phyloP scores from a whole-genome alignment of 2,113 vertebrate species.

The Sus scrofa region T2T-Sscrofa CM000812.6:128150501-128151000 shows the following conservation, averaged over 20 bases:
- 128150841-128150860: constrained; percentile 67
- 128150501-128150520: constrained; percentile 87
- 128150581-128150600: constrained; percentile 86
- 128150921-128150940: not conserved
- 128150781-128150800: not conserved
- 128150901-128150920: not conserved
- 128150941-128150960: not conserved
- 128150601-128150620: constrained; percentile 73
- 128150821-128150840: not conserved
- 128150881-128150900: constrained; percentile 71
- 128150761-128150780: not conserved
- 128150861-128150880: constrained; percentile 56
- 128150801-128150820: not conserved
- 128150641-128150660: not conserved
- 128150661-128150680: constrained; percentile 65
- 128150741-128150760: not conserved
- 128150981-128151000: not conserved
- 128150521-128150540: constrained; percentile 84
- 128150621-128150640: constrained; percentile 70
- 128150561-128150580: constrained; percentile 82
- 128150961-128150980: not conserved
- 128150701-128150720: constrained; percentile 69
- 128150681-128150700: constrained; percentile 80
- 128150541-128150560: constrained; percentile 87
- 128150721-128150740: not conserved